A percentile compares a stretch with the other conserved stretches of the same genome.
Conservation (phyloP, 1,140 invertebrate genomes). For the Heliconius nattereri region DNA sequence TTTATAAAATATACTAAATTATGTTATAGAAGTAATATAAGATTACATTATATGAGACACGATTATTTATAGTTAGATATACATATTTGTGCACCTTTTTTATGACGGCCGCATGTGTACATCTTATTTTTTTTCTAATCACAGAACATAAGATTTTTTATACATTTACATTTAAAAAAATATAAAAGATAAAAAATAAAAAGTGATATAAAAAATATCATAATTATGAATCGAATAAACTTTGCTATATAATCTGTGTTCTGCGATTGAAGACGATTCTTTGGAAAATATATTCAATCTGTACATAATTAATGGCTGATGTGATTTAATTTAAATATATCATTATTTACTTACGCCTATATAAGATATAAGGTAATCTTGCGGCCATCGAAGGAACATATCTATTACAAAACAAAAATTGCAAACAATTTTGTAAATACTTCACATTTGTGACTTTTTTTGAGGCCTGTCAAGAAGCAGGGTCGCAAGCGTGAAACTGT, state of each 20-base stretch:
- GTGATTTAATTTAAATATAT: background rate
- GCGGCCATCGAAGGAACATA: slow-evolving; percentile 8
- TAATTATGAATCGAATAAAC: background rate
- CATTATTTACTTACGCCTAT: background rate
- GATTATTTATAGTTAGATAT: background rate
- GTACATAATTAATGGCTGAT: background rate
- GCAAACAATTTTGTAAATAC: no score
- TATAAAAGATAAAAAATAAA: background rate
- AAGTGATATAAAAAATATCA: no score
- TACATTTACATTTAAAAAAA: background rate
- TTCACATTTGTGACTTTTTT: no score
- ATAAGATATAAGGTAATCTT: background rate
- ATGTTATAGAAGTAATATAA: background rate
- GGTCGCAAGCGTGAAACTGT: no score
- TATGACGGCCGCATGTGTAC: background rate
- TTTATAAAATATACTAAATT: background rate
- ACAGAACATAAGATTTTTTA: background rate
- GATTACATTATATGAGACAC: background rate
- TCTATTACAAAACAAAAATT: background rate
- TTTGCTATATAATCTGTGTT: background rate
- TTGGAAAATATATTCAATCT: background rate
- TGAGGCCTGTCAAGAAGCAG: no score
- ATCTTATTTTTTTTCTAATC: background rate
- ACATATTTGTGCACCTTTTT: background rate
- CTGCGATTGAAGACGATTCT: background rate